Conservation (phyloP, 2,113 vertebrate species). For the Pluvialis apricaria region DNA sequence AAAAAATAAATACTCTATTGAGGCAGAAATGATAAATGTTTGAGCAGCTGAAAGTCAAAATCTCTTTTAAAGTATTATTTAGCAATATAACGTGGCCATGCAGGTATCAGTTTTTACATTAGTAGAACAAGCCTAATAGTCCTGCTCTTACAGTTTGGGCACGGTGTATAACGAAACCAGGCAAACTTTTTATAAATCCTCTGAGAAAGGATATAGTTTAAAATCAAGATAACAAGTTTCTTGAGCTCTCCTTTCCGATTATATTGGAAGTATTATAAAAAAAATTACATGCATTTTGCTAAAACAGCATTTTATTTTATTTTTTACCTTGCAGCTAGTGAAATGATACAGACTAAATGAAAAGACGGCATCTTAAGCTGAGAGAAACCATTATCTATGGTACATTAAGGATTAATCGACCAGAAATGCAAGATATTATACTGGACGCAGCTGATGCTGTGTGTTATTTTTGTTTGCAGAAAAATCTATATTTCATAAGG, state of each 20-base stretch:
- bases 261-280: not conserved
- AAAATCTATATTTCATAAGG: conserved; percentile 66
- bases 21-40: not conserved
- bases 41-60: not conserved
- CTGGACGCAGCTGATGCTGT: conserved; percentile 46
- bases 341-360: conserved; percentile 57
- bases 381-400: conserved; percentile 68
- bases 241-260: not conserved
- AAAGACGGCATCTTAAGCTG: conserved; percentile 41
- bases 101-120: not conserved
- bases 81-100: not conserved
- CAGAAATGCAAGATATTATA: conserved; percentile 62
- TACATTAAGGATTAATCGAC: conserved; percentile 68
- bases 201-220: not conserved
- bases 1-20: not conserved
- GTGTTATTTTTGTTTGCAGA: conserved; percentile 65
- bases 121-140: not conserved
- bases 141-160: not conserved
- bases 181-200: not conserved
- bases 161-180: not conserved
- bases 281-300: not conserved
- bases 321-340: not conserved
- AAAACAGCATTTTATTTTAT: not conserved
- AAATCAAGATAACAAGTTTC: not conserved
- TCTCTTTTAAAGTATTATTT: not conserved